Conservation (phyloP, 2,113 vertebrate genomes). For the Dinomys branickii region DNA sequence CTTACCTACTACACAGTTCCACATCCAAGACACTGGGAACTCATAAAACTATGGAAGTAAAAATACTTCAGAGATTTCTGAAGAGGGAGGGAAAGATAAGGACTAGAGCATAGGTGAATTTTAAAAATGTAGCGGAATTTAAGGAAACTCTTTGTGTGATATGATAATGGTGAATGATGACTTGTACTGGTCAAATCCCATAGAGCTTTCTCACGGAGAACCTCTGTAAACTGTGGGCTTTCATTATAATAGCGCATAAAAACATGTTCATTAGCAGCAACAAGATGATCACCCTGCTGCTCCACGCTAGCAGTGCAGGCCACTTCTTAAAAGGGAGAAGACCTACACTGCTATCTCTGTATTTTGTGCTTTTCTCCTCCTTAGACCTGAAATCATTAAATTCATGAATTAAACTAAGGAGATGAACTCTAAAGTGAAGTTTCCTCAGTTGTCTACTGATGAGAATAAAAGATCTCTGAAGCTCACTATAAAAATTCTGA, state of each 20-base stretch:
- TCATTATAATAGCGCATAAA: neutral
- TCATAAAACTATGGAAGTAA: neutral
- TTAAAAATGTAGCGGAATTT: neutral
- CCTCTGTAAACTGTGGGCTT: neutral
- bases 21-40: neutral
- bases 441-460: neutral
- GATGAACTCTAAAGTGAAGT: neutral
- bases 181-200: neutral
- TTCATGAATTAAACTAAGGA: neutral
- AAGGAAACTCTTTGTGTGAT: neutral
- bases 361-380: neutral
- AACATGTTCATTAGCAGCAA: neutral
- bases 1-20: neutral
- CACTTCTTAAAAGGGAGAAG: neutral
- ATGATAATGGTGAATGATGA: neutral
- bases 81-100: neutral
- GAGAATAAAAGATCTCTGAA: neutral
- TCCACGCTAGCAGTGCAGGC: neutral
- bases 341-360: neutral
- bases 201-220: neutral
- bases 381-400: neutral
- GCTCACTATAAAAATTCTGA: neutral
- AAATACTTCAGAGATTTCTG: neutral
- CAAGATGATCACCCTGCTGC: neutral
- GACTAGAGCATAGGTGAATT: neutral